Conservation (phyloP, 2,888 invertebrate genomes). For the Protonemura montana region DNA sequence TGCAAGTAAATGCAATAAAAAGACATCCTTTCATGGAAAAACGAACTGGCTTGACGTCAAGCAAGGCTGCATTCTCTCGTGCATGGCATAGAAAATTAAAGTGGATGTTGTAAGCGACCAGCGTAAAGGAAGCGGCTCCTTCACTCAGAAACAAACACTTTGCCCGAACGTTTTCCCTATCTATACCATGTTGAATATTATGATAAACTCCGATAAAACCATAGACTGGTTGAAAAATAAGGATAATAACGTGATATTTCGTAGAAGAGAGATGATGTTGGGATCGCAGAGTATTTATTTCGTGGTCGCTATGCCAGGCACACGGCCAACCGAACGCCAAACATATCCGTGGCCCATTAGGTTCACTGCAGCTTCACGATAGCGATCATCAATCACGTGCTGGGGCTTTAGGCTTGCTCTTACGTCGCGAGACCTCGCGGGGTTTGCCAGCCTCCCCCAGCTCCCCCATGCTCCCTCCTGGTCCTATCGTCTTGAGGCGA, state of each 20-base stretch:
- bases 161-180: not conserved
- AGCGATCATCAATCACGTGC: conserved; percentile 12
- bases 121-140: not conserved
- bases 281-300: not conserved
- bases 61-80: not conserved
- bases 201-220: not conserved
- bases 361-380: not conserved
- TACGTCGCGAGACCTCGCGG: not conserved
- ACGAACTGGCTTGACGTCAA: too few species aligned
- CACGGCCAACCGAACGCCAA: not conserved
- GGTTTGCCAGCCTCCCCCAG: not conserved
- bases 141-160: not conserved
- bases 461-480: too few species aligned
- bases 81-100: too few species aligned
- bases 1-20: not conserved
- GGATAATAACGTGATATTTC: not conserved
- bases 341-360: not conserved
- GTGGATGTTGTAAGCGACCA: too few species aligned
- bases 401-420: conserved; percentile 2
- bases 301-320: not conserved
- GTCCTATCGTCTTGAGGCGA: not conserved
- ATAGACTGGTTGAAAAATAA: conserved; percentile 7
- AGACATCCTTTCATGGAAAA: not conserved
- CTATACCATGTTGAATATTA: not conserved
- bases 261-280: not conserved